A percentile compares a stretch with the other conserved stretches of the same genome.
Evolutionary conservation across 2,888 invertebrate genomes (phyloP).

Genomic region (Leucania comma): DNA sequence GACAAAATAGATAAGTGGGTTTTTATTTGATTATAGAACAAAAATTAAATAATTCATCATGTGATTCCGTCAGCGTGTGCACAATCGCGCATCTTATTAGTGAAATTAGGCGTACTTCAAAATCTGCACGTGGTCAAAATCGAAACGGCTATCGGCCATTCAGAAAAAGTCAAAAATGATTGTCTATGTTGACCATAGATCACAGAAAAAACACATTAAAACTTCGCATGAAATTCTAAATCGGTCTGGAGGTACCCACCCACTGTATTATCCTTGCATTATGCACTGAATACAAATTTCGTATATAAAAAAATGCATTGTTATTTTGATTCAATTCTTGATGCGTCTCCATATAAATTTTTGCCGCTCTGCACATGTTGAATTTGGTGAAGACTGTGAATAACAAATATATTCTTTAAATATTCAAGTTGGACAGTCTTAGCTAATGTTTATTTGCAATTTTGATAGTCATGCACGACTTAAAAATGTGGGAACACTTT

Average conservation of each 20-base stretch:
- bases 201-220: slow-evolving; percentile 70
- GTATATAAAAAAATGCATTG: slow-evolving; percentile 80
- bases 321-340: slow-evolving; percentile 81
- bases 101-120: slow-evolving; percentile 47
- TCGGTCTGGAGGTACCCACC: slow-evolving; percentile 80
- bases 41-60: slow-evolving; percentile 47
- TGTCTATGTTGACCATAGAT: slow-evolving; percentile 56
- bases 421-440: slow-evolving; percentile 49
- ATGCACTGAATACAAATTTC: slow-evolving; percentile 85
- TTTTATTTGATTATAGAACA: slow-evolving; percentile 35
- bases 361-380: slow-evolving; percentile 67
- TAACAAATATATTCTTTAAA: slow-evolving; percentile 55
- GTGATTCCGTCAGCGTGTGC: slow-evolving; percentile 37
- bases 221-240: slow-evolving; percentile 82
- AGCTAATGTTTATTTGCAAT: slow-evolving; percentile 60
- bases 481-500: slow-evolving; percentile 25
- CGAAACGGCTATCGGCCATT: slow-evolving; percentile 49
- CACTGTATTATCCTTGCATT: slow-evolving; percentile 85
- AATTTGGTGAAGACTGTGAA: slow-evolving; percentile 60
- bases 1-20: slow-evolving; percentile 33
- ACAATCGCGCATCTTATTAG: slow-evolving; percentile 44
- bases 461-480: slow-evolving; percentile 41
- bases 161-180: slow-evolving; percentile 51
- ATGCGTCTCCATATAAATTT: slow-evolving; percentile 82
- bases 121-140: slow-evolving; percentile 56